Conservation (phyloP, 2,888 invertebrate species). For the Cheilosia scutellata region DNA sequence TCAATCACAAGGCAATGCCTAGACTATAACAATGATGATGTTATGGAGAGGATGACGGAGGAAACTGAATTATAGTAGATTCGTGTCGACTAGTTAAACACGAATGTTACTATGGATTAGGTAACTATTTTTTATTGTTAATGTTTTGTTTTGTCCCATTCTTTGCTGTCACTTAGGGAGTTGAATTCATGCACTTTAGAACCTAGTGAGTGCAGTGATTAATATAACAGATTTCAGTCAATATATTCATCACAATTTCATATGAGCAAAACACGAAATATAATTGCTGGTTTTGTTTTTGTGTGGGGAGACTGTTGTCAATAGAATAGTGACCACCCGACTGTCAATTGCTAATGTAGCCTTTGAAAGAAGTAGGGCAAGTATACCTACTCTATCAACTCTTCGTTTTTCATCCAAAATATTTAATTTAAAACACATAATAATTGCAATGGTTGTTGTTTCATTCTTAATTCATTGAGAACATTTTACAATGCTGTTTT, state of each 20-base stretch:
- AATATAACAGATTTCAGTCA: not conserved
- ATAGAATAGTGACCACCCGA: too few relatives aligned
- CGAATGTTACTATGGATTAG: slow-evolving; percentile 1
- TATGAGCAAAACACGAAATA: slow-evolving; percentile 1
- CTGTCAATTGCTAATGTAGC: too few relatives aligned
- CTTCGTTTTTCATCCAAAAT: too few relatives aligned
- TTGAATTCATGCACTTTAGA: not conserved
- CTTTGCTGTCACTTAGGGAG: not conserved
- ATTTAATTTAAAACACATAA: too few relatives aligned
- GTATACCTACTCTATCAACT: too few relatives aligned
- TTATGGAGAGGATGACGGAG: slow-evolving; percentile 3
- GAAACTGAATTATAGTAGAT: slow-evolving; percentile 1
- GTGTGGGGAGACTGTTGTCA: too few relatives aligned
- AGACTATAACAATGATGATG: slow-evolving; percentile 1
- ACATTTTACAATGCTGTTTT: too few relatives aligned
- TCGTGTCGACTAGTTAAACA: slow-evolving; percentile 1
- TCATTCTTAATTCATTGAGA: too few relatives aligned
- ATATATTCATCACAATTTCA: not conserved
- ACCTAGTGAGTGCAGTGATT: not conserved
- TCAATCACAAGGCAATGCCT: not conserved
- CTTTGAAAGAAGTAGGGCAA: too few relatives aligned
- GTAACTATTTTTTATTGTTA: not conserved
- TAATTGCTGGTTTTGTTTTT: not conserved
- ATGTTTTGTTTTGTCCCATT: not conserved
- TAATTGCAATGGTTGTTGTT: too few relatives aligned